Base-by-base conservation (phyloP, 2,888 invertebrate genomes). In the Pristionchus japonicus region DNA sequence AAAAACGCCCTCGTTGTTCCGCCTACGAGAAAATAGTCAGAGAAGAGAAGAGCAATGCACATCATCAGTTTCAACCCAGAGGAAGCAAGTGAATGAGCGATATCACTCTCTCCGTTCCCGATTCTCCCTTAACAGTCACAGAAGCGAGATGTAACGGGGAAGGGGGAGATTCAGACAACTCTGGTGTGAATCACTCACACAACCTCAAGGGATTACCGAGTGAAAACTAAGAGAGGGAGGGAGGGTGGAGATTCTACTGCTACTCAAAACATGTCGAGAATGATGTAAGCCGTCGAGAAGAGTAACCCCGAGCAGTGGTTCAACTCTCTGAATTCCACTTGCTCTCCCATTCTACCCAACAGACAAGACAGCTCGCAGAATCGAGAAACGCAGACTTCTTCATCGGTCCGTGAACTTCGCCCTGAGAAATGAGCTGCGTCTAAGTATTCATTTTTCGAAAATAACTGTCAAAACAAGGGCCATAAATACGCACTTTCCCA, bases 111-210 rank as follows among this genome's bases (percentile, higher is more conserved):
- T n/a, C n/a, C n/a, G n/a, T n/a, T n/a, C n/a, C n/a, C n/a, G n/a
- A n/a, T n/a, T n/a, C n/a, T n/a, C n/a, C 11, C 49, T 49, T n/a
- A n/a, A n/a, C n/a, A n/a, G n/a, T n/a, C n/a, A n/a, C n/a, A n/a
- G n/a, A n/a, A n/a, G n/a, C n/a, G n/a, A n/a, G n/a, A n/a, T n/a
- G n/a, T n/a, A n/a, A n/a, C n/a, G n/a, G n/a, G n/a, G 52, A 31
- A 27, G 61, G 1, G 27, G 23, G 64, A n/a, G n/a, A n/a, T n/a
- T n/a, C n/a, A n/a, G n/a, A n/a, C n/a, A n/a, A n/a, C n/a, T n/a
- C n/a, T n/a, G n/a, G 64, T 23, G 43, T 77, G 77, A 77, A 77
- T 77, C 77, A 77, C 77, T 77, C 77, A 77, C 34, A 23, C 43
- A n/a, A 15, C 77, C 77, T 47, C 77, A n/a, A 6, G 77, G 77